Conservation (phyloP, 2,797 vertebrate genomes). For the Gymnodraco acuticeps region DNA sequence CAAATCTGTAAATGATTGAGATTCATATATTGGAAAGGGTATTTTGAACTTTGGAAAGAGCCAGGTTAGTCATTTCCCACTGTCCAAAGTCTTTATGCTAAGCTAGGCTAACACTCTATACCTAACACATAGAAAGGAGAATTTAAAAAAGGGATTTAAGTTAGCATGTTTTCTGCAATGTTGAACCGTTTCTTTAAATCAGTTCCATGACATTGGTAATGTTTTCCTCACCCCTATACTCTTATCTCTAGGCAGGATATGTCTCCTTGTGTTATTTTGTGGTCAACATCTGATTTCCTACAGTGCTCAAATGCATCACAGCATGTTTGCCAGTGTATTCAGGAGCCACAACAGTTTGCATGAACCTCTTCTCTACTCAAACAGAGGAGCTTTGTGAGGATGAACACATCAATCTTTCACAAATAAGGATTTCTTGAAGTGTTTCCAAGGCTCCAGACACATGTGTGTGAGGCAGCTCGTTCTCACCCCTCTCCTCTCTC, state of each 20-base stretch:
- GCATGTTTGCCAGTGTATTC: slow-evolving; percentile 11
- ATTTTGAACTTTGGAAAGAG: too few relatives aligned
- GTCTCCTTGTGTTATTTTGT: slow-evolving; percentile 3
- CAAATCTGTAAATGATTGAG: background rate
- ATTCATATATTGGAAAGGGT: background rate
- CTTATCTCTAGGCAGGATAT: background rate
- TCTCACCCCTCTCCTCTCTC: slow-evolving; percentile 32
- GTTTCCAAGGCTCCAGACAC: slow-evolving; percentile 70
- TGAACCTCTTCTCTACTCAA: slow-evolving; percentile 1
- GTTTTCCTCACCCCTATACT: background rate
- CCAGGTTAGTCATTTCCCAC: too few relatives aligned
- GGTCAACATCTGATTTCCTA: slow-evolving; percentile 13
- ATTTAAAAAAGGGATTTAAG: background rate
- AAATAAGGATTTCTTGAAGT: slow-evolving; percentile 45
- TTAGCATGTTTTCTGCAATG: background rate
- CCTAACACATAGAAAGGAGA: background rate
- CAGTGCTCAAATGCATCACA: slow-evolving; percentile 17
- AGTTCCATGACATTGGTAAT: background rate
- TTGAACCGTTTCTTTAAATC: background rate
- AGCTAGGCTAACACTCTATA: background rate
- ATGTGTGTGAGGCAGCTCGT: slow-evolving; percentile 58
- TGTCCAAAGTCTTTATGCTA: background rate
- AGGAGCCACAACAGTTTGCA: slow-evolving; percentile 11
- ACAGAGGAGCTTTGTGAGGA: slow-evolving; percentile 34
- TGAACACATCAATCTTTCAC: slow-evolving; percentile 41